Evolutionary conservation across 2,888 invertebrate species (phyloP).

Genomic region (Tenthredo livida): DNA sequence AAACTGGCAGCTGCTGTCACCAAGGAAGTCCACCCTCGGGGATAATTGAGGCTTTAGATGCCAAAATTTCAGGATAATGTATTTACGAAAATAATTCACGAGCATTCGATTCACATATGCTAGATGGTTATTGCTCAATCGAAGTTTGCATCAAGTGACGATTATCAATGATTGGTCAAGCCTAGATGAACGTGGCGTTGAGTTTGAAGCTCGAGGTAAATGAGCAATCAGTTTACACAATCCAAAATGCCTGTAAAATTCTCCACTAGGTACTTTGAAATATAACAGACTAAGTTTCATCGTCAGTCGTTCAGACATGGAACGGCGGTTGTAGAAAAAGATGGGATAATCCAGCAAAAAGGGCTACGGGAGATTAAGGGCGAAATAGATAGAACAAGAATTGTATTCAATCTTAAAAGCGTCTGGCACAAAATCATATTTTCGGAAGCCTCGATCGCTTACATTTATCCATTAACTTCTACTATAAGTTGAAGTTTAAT

Average conservation of each 20-base stretch:
- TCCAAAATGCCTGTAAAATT: not conserved
- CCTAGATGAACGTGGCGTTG: not conserved
- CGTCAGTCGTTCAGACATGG: not conserved
- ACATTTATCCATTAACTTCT: not conserved
- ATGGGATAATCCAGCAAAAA: not conserved
- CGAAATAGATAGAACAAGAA: not conserved
- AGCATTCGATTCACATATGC: not conserved
- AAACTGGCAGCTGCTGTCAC: not conserved
- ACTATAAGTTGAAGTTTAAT: not conserved
- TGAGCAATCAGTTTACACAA: not conserved
- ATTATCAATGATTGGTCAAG: not conserved
- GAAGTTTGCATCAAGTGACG: not conserved
- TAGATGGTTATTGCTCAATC: not conserved
- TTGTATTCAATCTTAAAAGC: not conserved
- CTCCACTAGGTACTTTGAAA: not conserved
- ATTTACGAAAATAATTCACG: not conserved
- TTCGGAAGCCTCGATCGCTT: not conserved
- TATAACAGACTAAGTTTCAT: conserved; percentile 17
- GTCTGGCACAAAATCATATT: not conserved
- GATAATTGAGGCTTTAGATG: not conserved
- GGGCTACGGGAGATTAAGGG: not conserved
- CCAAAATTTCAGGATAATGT: not conserved
- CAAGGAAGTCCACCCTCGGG: not conserved
- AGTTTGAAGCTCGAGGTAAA: not conserved
- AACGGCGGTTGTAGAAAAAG: not conserved